Base-by-base conservation (phyloP, 2,797 vertebrate genomes). In the Cyclura pinguis region DNA sequence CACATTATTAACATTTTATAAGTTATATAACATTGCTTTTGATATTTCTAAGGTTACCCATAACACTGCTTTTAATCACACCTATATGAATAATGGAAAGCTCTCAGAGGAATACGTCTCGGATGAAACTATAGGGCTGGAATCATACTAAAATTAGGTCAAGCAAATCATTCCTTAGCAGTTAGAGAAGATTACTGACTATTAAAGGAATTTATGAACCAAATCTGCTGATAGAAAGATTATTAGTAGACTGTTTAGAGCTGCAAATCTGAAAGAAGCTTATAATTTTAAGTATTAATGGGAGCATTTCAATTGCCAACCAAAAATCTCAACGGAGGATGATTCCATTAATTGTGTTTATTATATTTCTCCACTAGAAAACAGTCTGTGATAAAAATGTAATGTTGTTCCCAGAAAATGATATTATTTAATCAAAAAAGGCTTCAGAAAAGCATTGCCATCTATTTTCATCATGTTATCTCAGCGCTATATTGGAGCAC, bases 181-280 rank as follows among this genome's bases (percentile, higher is more conserved):
- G 91, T 95, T 95, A 94, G 94, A 96, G 88, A 85, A 96, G 92
- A 96, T 95, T 96, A 95, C 81, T 86, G 85, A 84, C 91, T 96
- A 95, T 93, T 96, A 91, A 94, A 96, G 77, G 84, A 96, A 95
- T 96, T 96, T 95, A 94, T 93, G 89, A 96, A 96, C 77, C 88
- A 95, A 93, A 95, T 94, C 88, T 94, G 92, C 93, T 94, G 92
- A 95, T 92, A 95, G 84, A 93, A 97, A 94, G 91, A 94, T 84
- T 96, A 94, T 95, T 96, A 94, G 88, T 91, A 94, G 84, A 94
- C 85, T 93, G 74, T 95, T 95, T 94, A 93, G 86, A 91, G 85
- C 85, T 86, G 72, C 92, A 95, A 95, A 94, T 85, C 87, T 90
- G 92, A 91, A 92, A 96, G 20, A 90, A 72, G 27, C 22, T 92